Conservation (phyloP, 2,113 vertebrate genomes). For the Lynx canadensis region DNA sequence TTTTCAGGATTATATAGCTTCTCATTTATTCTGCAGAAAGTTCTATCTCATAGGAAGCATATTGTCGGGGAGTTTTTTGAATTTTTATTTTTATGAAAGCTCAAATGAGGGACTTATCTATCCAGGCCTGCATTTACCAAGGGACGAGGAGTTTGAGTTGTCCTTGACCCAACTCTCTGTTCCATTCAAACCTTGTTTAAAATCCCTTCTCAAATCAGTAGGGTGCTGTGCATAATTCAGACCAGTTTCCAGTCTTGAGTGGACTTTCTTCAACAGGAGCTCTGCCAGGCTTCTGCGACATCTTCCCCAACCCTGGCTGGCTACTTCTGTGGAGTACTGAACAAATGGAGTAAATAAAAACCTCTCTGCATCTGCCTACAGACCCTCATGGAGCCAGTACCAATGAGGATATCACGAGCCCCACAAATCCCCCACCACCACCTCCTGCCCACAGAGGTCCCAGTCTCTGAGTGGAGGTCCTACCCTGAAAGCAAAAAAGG, state of each 20-base stretch:
- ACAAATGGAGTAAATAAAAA: not conserved
- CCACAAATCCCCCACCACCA: not conserved
- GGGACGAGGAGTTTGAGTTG: not conserved
- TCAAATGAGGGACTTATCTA: not conserved
- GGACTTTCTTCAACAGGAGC: not conserved
- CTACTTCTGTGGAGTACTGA: not conserved
- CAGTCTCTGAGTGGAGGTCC: not conserved
- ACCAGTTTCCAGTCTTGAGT: not conserved
- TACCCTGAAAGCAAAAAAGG: not conserved
- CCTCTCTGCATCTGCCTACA: not conserved
- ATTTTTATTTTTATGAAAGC: constrained; percentile 39
- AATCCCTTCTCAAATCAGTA: not conserved
- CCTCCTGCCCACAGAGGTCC: not conserved
- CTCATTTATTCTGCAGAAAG: constrained; percentile 19
- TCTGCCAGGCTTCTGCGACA: not conserved
- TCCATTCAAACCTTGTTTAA: not conserved
- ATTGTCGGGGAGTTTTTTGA: not conserved
- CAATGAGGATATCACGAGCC: not conserved
- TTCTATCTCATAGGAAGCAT: not conserved
- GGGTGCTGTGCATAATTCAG: not conserved
- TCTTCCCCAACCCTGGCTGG: not conserved
- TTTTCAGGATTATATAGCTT: constrained; percentile 2
- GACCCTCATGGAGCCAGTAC: not conserved
- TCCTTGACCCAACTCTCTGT: not conserved
- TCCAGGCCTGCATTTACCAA: not conserved